Conservation (phyloP, 2,113 vertebrate genomes). For the Notechis scutatus region DNA sequence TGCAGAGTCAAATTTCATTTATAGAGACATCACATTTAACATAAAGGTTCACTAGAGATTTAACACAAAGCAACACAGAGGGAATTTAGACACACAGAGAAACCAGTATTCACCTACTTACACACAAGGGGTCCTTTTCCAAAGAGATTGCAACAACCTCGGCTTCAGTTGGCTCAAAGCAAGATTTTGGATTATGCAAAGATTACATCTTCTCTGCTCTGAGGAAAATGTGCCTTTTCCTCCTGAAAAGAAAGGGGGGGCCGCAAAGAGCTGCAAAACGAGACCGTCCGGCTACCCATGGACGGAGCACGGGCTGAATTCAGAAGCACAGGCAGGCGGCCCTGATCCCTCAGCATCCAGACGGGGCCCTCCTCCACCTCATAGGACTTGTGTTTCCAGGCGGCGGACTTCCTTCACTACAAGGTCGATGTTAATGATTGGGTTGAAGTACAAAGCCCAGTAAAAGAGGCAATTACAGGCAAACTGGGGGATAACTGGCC, state of each 20-base stretch:
- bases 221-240: not conserved
- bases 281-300: not conserved
- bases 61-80: not conserved
- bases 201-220: not conserved
- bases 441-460: conserved; percentile 92
- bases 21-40: conserved; percentile 30
- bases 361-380: conserved; percentile 25
- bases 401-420: conserved; percentile 85
- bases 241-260: not conserved
- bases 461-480: conserved; percentile 93
- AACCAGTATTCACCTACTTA: conserved; percentile 9
- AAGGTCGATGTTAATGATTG: conserved; percentile 89
- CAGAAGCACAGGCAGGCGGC: not conserved
- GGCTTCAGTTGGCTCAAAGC: not conserved
- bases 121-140: conserved; percentile 16
- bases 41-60: not conserved
- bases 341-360: not conserved
- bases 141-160: not conserved
- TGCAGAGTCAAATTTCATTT: not conserved
- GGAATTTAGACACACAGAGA: not conserved
- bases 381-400: conserved; percentile 78
- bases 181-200: not conserved
- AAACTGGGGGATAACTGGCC: conserved; percentile 91
- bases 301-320: conserved; percentile 36
- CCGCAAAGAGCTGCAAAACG: not conserved